phyloP scores from a whole-genome alignment of 2,888 invertebrate species.

The Lepas anatifera region DNA sequence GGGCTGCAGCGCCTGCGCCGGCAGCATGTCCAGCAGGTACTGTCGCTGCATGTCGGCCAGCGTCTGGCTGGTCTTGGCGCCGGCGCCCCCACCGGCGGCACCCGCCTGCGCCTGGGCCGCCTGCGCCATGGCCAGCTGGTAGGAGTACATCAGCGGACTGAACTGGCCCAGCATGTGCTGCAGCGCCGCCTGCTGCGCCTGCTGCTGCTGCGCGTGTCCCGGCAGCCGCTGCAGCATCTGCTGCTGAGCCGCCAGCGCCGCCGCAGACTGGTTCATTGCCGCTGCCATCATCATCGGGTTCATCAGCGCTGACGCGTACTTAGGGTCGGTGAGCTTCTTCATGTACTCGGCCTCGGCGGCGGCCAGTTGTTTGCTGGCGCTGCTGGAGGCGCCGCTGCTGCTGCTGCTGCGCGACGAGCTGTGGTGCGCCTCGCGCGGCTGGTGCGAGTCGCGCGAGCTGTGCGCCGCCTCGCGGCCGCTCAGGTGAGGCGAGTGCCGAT shows the following conservation, averaged over 20 bases:
- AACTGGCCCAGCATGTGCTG: constrained; percentile 50
- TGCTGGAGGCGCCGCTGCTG: constrained; percentile 24
- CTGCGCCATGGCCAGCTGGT: constrained; percentile 57
- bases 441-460: constrained; percentile 21
- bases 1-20: constrained; percentile 32
- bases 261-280: constrained; percentile 27
- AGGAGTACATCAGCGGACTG: constrained; percentile 66
- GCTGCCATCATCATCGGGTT: constrained; percentile 36
- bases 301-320: constrained; percentile 33
- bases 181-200: constrained; percentile 67
- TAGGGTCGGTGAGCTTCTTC: constrained; percentile 3
- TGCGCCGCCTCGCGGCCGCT: constrained; percentile 17
- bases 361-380: constrained; percentile 25
- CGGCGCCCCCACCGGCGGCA: constrained; percentile 26
- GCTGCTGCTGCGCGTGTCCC: constrained; percentile 41
- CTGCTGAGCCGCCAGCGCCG: constrained; percentile 28
- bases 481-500: constrained; percentile 1
- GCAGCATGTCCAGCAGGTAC: constrained; percentile 93
- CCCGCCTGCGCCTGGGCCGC: constrained; percentile 35
- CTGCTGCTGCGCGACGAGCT: constrained; percentile 21
- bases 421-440: constrained; percentile 23
- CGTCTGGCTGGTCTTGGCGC: constrained; percentile 26
- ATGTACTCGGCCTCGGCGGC: constrained; percentile 24
- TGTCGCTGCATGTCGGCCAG: constrained; percentile 63
- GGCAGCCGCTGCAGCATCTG: constrained; percentile 26